phyloP scores from a whole-genome alignment of 2,797 vertebrate genomes.

The Apogon hyalosoma region DNA sequence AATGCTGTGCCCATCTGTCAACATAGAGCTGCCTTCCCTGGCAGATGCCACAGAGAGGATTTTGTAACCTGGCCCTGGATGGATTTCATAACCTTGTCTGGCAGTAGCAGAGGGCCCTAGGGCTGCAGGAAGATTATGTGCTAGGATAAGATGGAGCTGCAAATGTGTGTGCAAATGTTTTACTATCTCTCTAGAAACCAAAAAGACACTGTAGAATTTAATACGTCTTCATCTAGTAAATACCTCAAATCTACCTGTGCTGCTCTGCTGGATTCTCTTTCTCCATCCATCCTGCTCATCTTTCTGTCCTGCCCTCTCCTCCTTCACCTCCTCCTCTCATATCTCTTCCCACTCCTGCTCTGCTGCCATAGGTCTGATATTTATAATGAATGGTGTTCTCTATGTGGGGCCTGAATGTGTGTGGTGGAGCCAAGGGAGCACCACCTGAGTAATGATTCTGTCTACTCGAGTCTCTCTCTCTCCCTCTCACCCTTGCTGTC shows the following conservation, averaged over 20 bases:
- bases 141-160: constrained; percentile 49
- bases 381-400: constrained; percentile 92
- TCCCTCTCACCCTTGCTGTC: constrained; percentile 25
- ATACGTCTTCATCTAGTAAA: constrained; percentile 19
- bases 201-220: constrained; percentile 3
- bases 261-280: constrained; percentile 4
- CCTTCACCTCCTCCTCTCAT: constrained; percentile 77
- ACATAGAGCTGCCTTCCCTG: constrained; percentile 80
- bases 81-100: constrained; percentile 79
- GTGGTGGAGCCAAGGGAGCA: constrained; percentile 90
- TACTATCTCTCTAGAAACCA: too few relatives aligned
- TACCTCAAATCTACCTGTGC: constrained; percentile 29
- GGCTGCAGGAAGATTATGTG: constrained; percentile 56
- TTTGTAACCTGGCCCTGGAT: constrained; percentile 83
- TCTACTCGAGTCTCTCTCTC: constrained; percentile 84
- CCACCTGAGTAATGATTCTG: constrained; percentile 97
- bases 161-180: constrained; percentile 30
- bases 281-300: constrained; percentile 23
- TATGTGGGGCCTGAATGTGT: constrained; percentile 94
- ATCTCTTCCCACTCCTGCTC: constrained; percentile 80
- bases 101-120: constrained; percentile 48
- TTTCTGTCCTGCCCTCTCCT: constrained; percentile 46
- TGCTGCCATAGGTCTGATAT: constrained; percentile 82
- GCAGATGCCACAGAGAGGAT: constrained; percentile 81
- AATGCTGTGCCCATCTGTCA: constrained; percentile 87